These are phyloP conservation scores for Rutpela maculata DNA, from an alignment of 2,888 invertebrate species.

Conservation along the genomic window DNA sequence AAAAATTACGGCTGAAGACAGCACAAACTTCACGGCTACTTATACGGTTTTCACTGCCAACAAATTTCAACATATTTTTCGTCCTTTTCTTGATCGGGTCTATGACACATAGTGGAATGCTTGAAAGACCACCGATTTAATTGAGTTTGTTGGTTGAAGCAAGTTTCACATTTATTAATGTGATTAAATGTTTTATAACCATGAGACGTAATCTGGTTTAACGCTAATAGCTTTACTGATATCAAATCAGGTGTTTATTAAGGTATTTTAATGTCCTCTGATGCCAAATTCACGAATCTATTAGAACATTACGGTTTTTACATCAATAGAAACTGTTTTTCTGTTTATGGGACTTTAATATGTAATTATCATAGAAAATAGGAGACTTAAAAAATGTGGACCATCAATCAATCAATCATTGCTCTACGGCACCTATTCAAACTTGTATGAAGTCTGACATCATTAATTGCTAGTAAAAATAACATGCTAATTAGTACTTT, in stretches of 20 bases:
- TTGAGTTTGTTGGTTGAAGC: constrained; percentile 33
- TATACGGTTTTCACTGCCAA: constrained; percentile 3
- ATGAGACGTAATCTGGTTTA: constrained; percentile 42
- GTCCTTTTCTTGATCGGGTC: constrained; percentile 14
- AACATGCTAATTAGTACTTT: not conserved
- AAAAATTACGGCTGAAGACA: not conserved
- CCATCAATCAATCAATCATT: constrained; percentile 13
- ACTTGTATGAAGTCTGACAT: not conserved
- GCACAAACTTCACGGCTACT: not conserved
- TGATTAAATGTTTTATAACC: constrained; percentile 36
- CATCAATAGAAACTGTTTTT: constrained; percentile 6
- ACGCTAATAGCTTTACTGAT: constrained; percentile 39
- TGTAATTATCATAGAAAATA: constrained; percentile 16
- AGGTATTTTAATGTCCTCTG: constrained; percentile 23
- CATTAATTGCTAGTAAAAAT: not conserved
- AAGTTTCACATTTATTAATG: constrained; percentile 38
- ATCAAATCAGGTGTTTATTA: constrained; percentile 33
- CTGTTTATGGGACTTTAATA: constrained; percentile 10
- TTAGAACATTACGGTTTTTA: constrained; percentile 21
- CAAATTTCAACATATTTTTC: not conserved
- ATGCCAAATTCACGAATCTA: constrained; percentile 19
- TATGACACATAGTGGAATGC: constrained; percentile 23
- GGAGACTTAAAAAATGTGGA: constrained; percentile 4
- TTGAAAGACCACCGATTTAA: constrained; percentile 27
- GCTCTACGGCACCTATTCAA: not conserved